Conservation (phyloP, 2,113 vertebrate species). For the Zosterops hypoxanthus region DNA sequence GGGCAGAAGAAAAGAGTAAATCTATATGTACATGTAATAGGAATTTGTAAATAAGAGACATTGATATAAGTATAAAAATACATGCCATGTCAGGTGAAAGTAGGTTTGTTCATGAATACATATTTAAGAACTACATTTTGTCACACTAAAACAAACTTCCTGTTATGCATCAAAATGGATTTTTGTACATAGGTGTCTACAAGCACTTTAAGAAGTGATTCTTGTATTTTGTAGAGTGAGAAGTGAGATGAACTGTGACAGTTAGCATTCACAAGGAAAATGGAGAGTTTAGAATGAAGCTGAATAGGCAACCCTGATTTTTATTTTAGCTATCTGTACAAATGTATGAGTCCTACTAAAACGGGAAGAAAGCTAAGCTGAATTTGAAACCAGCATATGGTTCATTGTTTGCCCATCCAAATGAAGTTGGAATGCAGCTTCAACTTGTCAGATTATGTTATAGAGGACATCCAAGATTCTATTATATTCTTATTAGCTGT, state of each 20-base stretch:
- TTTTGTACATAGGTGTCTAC: background rate
- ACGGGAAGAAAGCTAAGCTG: background rate
- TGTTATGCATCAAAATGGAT: background rate
- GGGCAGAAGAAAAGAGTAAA: background rate
- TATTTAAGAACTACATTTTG: background rate
- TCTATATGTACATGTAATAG: background rate
- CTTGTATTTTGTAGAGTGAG: background rate
- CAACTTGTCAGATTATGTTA: constrained; percentile 70
- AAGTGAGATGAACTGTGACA: background rate
- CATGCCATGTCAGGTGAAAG: background rate
- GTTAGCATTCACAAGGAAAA: background rate
- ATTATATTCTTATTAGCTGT: constrained; percentile 73
- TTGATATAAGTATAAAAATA: background rate
- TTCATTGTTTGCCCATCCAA: constrained; percentile 64
- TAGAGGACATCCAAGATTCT: constrained; percentile 67
- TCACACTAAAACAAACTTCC: background rate
- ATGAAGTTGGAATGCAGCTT: constrained; percentile 67
- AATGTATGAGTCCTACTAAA: background rate
- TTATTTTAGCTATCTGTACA: constrained; percentile 2
- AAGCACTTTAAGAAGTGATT: background rate
- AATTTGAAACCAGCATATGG: constrained; percentile 51
- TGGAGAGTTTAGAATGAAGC: background rate
- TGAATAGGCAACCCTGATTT: background rate
- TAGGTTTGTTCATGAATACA: background rate
- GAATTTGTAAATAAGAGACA: background rate